phyloP scores from a whole-genome alignment of 2,888 invertebrate genomes.

The Dryocosmus kuriphilus region DNA sequence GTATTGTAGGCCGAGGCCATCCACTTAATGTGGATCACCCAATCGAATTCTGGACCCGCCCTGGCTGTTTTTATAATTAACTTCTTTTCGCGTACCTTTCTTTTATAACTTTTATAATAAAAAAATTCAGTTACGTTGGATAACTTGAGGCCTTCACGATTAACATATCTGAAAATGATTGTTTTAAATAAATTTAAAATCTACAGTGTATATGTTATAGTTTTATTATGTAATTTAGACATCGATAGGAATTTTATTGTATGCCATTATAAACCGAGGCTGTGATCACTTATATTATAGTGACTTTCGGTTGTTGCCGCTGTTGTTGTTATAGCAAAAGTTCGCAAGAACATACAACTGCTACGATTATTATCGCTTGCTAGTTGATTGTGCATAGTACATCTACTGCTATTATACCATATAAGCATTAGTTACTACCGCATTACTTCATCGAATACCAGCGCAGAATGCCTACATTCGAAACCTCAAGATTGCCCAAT shows the following conservation, averaged over 20 bases:
- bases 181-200: too few species aligned
- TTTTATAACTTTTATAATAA: neutral
- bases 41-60: constrained; percentile 4
- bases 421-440: constrained; percentile 57
- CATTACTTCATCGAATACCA: constrained; percentile 57
- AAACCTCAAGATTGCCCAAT: constrained; percentile 53
- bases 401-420: constrained; percentile 25
- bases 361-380: constrained; percentile 39
- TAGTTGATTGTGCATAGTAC: constrained; percentile 23
- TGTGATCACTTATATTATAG: constrained; percentile 1
- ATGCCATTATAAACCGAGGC: neutral
- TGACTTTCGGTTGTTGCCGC: constrained; percentile 12
- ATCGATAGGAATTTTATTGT: constrained; percentile 36
- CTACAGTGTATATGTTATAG: neutral
- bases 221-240: too few species aligned
- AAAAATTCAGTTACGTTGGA: too few species aligned
- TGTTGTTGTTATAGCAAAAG: constrained; percentile 22
- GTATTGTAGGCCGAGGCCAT: constrained; percentile 35
- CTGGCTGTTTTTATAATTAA: constrained; percentile 6
- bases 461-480: constrained; percentile 14
- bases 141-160: too few species aligned
- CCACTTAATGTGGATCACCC: constrained; percentile 25
- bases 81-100: neutral
- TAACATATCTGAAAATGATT: too few species aligned
- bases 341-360: constrained; percentile 20